Evolutionary conservation across 2,888 invertebrate species (phyloP).

Genomic region (Gari tellinella): DNA sequence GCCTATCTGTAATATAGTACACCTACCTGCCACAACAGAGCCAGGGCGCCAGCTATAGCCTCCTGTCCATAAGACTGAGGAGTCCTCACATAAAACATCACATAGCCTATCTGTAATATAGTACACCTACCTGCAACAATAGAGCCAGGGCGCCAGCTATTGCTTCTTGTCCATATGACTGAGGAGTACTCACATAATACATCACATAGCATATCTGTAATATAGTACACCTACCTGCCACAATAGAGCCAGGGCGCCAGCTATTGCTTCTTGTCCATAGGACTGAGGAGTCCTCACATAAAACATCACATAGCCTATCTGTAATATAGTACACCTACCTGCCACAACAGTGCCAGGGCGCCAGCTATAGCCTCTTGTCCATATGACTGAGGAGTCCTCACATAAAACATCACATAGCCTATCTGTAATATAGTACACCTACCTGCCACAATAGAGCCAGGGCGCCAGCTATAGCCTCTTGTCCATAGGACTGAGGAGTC

Average conservation of each 20-base stretch:
- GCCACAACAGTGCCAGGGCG: constrained; percentile 97
- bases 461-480: constrained; percentile 96
- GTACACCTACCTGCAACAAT: constrained; percentile 93
- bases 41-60: constrained; percentile 96
- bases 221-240: constrained; percentile 91
- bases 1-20: constrained; percentile 91
- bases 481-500: constrained; percentile 97
- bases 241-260: constrained; percentile 96
- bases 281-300: constrained; percentile 98
- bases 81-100: constrained; percentile 99
- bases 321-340: constrained; percentile 90
- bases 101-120: constrained; percentile 94
- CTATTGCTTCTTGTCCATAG: constrained; percentile 96
- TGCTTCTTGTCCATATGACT: constrained; percentile 96
- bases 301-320: constrained; percentile 99
- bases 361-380: constrained; percentile 97
- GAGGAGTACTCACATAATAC: constrained; percentile 89
- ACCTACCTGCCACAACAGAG: constrained; percentile 96
- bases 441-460: constrained; percentile 98
- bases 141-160: constrained; percentile 97
- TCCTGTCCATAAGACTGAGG: constrained; percentile 98
- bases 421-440: constrained; percentile 87
- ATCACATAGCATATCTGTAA: constrained; percentile 94
- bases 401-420: constrained; percentile 99
- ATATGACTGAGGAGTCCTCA: constrained; percentile 97